Conservation (phyloP, 2,113 vertebrate species). For the Spilogale gracilis region DNA sequence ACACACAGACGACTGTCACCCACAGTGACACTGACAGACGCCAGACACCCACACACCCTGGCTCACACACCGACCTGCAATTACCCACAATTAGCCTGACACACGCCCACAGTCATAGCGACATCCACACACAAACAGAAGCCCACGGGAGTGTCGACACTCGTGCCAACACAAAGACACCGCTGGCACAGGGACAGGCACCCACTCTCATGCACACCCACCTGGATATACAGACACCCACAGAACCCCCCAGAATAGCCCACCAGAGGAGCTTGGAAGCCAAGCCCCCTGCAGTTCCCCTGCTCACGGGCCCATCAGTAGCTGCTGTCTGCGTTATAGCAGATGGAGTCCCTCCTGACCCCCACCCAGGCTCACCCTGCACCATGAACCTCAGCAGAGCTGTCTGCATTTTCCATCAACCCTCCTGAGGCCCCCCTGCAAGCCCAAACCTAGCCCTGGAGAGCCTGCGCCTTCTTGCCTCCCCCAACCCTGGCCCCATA, state of each 20-base stretch:
- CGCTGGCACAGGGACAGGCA: not conserved
- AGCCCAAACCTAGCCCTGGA: not conserved
- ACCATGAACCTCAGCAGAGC: not conserved
- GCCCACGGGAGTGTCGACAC: not conserved
- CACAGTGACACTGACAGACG: not conserved
- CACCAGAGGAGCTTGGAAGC: not conserved
- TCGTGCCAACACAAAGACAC: too few relatives aligned
- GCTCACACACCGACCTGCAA: constrained; percentile 17
- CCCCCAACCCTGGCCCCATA: not conserved
- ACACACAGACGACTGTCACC: constrained; percentile 7
- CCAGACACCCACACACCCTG: not conserved
- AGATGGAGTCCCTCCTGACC: not conserved
- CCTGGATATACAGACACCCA: not conserved
- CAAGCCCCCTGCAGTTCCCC: not conserved
- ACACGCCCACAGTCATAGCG: not conserved
- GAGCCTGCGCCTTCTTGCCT: accelerated
- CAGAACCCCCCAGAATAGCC: not conserved
- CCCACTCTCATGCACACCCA: not conserved
- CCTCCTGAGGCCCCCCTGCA: too few relatives aligned
- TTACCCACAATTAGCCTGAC: constrained; percentile 41
- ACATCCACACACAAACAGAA: constrained; percentile 49
- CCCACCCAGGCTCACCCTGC: not conserved
- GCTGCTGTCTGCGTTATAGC: not conserved
- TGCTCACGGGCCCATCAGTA: not conserved
- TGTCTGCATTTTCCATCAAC: not conserved